Base-by-base conservation (phyloP, 2,888 invertebrate species). In the Vandiemenella viatica region DNA sequence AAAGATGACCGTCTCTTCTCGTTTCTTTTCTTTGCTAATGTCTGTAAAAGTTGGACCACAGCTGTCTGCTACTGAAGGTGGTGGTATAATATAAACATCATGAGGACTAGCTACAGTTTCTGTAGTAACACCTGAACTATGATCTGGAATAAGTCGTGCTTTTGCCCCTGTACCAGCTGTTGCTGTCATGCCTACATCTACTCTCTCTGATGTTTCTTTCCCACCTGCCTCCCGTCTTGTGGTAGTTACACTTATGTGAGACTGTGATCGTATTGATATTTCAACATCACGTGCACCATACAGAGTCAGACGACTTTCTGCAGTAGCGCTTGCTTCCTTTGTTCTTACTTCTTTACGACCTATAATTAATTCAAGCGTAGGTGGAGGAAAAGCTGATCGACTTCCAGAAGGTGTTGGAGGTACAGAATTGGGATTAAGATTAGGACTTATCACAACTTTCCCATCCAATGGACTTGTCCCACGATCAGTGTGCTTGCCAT, bases 231-330 rank as follows among this genome's bases (percentile, higher is more conserved):
- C 69, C 37, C 67, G 63, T 48, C 65, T 61, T 3, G 68, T 69
- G 15, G 68, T 68, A 7, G 67, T 68, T 7, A 72, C 67, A 32
- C 70, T 71, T 53, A 73, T 72, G 55, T 70, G 70, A 7, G 72
- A 71, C 59, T 73, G 70, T 3, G 72, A 71, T 55, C 68, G 66
- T 32, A 73, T 72, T 13, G 72, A 72, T 51, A 73, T 73, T 62
- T 73, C 72, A 5, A 73, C 70, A 59, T 72, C 72, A 54, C 67
- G 66, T n/a, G 67, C 67, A 10, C 72, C 68, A 55, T 72, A 73
- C 13, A 73, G 57, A 4, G 71, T 73, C 21, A 72, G 58, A n/a
- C 69, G 63, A 58, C 71, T 72, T 60, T 73, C 72, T 13, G 72
- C 67, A 7, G 69, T 66, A 5, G 72, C 72, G 32, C 68, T 68